Conservation (phyloP, 1,140 invertebrate genomes). For the Neodiprion lecontei region DNA sequence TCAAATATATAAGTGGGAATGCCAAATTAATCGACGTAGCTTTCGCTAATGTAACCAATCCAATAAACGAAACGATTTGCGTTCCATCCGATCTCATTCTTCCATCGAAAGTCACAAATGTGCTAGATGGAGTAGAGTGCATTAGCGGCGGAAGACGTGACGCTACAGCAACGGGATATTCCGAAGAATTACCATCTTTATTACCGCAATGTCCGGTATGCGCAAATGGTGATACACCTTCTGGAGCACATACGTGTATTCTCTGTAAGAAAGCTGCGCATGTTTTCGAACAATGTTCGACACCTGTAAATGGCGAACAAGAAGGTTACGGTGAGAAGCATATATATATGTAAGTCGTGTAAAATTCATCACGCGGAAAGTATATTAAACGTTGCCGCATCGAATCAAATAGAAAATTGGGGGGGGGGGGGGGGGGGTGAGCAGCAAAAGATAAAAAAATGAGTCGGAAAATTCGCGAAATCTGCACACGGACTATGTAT, state of each 20-base stretch:
- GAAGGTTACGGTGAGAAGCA: conserved; percentile 29
- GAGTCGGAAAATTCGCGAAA: not conserved
- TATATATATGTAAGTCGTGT: conserved; percentile 26
- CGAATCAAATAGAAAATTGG: conserved; percentile 30
- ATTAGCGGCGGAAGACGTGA: not conserved
- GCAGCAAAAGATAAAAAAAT: not conserved
- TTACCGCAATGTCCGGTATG: not conserved
- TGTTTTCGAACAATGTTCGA: conserved; percentile 23
- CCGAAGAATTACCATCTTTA: too few species aligned
- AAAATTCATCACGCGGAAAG: conserved; percentile 10
- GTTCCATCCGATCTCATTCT: not conserved
- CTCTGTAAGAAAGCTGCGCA: conserved; percentile 23
- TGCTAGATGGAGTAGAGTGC: too few species aligned
- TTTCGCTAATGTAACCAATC: not conserved
- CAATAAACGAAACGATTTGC: not conserved
- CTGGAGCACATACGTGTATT: conserved; percentile 24
- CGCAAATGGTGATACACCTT: not conserved
- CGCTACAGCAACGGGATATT: too few species aligned
- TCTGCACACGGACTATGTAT: not conserved
- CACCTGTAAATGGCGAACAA: conserved; percentile 3
- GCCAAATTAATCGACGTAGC: not conserved
- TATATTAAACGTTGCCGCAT: conserved; percentile 12
- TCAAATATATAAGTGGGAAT: conserved; percentile 26
- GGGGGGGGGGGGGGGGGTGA: conserved; percentile 25
- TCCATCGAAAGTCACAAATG: not conserved